Evolutionary conservation across 2,888 invertebrate species (phyloP).

Genomic region (Meteorus cinctellus): DNA sequence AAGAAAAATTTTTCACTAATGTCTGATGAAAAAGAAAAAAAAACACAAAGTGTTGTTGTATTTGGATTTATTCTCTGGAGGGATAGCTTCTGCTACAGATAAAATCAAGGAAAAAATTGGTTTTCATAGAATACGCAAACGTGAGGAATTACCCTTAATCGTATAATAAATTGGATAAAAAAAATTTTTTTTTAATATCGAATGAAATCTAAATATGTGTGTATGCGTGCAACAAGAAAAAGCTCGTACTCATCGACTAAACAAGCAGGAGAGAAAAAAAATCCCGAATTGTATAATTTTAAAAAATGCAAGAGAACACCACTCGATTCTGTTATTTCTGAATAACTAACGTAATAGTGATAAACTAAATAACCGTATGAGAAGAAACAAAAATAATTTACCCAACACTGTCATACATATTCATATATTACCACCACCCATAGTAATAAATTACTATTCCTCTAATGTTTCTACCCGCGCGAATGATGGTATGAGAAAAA

Average conservation of each 20-base stretch:
- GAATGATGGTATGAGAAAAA: constrained; percentile 3
- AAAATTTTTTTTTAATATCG: neutral
- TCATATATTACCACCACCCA: neutral
- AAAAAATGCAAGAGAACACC: constrained; percentile 16
- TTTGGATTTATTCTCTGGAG: constrained; percentile 62
- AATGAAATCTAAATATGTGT: constrained; percentile 37
- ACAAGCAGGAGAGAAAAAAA: constrained; percentile 28
- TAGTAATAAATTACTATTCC: neutral
- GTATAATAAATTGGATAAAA: constrained; percentile 35
- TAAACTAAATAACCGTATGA: constrained; percentile 55
- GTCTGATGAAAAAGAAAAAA: neutral
- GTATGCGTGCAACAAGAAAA: constrained; percentile 44
- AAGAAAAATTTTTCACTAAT: constrained; percentile 22
- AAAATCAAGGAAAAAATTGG: constrained; percentile 52
- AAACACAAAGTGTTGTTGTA: constrained; percentile 21
- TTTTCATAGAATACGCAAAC: constrained; percentile 55
- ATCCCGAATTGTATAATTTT: constrained; percentile 33
- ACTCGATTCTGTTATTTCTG: constrained; percentile 20
- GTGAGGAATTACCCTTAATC: constrained; percentile 70
- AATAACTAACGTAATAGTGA: constrained; percentile 43
- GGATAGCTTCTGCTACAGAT: constrained; percentile 63
- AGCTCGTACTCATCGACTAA: constrained; percentile 36
- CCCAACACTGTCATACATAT: constrained; percentile 45
- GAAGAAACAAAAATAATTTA: constrained; percentile 49
- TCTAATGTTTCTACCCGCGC: constrained; percentile 35